Evolutionary conservation across 2,113 vertebrate genomes (phyloP).

Genomic region (Cheirogaleus medius): DNA sequence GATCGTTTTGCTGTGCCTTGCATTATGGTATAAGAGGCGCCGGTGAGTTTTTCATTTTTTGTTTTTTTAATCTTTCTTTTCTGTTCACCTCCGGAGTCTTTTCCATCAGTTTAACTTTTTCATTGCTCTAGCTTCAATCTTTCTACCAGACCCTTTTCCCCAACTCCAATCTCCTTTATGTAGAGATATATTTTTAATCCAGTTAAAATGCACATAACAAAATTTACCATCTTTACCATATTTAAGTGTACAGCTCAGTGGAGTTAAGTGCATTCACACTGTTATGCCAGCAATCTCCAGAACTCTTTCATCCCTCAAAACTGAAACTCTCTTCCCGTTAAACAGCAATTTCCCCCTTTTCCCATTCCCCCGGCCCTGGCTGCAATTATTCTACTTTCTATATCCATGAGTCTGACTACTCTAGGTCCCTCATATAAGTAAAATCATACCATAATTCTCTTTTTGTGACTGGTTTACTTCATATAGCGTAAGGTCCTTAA

Average conservation of each 20-base stretch:
- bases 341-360: not conserved
- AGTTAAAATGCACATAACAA: not conserved
- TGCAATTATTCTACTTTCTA: not conserved
- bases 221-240: not conserved
- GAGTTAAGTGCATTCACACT: not conserved
- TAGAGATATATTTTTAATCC: not conserved
- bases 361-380: fast-evolving
- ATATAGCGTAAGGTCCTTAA: not conserved
- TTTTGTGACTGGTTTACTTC: not conserved
- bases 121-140: not conserved
- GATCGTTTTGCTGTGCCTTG: not conserved
- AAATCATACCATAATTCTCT: not conserved
- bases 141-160: not conserved
- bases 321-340: not conserved
- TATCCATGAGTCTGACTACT: not conserved
- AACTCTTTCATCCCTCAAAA: not conserved
- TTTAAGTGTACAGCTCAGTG: not conserved
- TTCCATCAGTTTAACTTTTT: not conserved
- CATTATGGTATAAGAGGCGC: not conserved
- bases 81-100: not conserved
- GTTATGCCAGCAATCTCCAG: not conserved
- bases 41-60: constrained; percentile 1
- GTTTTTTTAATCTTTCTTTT: not conserved
- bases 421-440: not conserved
- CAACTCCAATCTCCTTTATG: not conserved